These are phyloP conservation scores for Betta splendens DNA, from an alignment of 2,797 vertebrate species.

Conservation along the genomic window DNA sequence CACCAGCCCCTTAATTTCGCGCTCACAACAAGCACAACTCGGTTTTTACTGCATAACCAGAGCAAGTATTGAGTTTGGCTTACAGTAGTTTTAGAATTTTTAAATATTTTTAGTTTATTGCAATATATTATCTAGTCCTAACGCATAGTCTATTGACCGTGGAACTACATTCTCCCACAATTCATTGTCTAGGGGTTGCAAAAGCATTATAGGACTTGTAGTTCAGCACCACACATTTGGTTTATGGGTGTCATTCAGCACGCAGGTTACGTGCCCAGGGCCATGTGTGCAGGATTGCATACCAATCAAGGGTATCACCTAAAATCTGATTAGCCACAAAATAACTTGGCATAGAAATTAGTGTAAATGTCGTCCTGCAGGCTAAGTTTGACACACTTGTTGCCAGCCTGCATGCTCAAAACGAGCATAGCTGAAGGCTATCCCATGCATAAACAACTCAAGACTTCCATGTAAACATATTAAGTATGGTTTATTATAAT, in stretches of 20 bases:
- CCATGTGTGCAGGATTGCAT: conserved; percentile 7
- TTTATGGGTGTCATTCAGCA: not conserved
- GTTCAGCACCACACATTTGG: conserved; percentile 9
- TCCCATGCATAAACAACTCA: conserved; percentile 4
- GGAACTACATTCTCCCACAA: conserved; percentile 41
- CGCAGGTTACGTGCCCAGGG: conserved; percentile 12
- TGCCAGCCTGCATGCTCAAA: not conserved
- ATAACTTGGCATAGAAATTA: conserved; percentile 3
- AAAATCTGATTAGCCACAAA: conserved; percentile 13
- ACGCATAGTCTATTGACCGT: not conserved
- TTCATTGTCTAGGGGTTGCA: not conserved
- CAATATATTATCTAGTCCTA: no score
- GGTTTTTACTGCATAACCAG: not conserved
- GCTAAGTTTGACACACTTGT: conserved; percentile 4
- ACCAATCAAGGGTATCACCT: not conserved
- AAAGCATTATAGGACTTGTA: conserved; percentile 31
- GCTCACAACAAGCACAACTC: no score
- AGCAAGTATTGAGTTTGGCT: accelerated
- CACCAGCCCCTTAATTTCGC: accelerated
- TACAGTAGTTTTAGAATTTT: no score
- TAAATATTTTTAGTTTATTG: no score
- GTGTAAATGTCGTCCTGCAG: conserved; percentile 3
- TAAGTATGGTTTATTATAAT: conserved; percentile 35
- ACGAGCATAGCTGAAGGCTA: not conserved
- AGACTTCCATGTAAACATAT: conserved; percentile 4